A percentile compares a stretch with the other conserved stretches of the same genome.
These are phyloP conservation scores for Mesocricetus auratus DNA, from an alignment of 2,113 vertebrate species.

Conservation along the genomic window DNA sequence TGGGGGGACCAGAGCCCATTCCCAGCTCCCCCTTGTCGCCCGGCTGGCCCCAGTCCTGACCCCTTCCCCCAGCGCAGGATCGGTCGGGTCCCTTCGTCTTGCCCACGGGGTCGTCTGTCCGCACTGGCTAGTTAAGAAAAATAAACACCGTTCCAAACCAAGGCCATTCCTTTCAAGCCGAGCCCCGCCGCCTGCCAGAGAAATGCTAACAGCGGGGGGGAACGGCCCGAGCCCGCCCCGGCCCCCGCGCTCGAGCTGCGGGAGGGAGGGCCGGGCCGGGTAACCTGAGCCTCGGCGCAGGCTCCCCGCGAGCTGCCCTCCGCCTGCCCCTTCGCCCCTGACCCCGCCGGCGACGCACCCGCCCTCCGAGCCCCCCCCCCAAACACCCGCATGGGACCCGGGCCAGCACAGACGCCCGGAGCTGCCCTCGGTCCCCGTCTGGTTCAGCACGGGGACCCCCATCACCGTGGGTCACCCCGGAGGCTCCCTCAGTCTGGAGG, in stretches of 20 bases:
- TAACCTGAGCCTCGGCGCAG: constrained; percentile 85
- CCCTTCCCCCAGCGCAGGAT: constrained; percentile 30
- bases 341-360: constrained; percentile 84
- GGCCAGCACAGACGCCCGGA: background rate
- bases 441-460: background rate
- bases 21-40: constrained; percentile 69
- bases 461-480: background rate
- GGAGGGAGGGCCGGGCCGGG: constrained; percentile 73
- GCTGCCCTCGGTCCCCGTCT: background rate
- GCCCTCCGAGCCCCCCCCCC: constrained; percentile 76
- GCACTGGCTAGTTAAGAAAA: constrained; percentile 88
- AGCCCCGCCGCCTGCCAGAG: constrained; percentile 87
- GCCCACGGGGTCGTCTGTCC: constrained; percentile 84
- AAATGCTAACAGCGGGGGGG: constrained; percentile 85
- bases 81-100: constrained; percentile 44
- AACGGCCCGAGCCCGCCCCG: constrained; percentile 81
- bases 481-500: background rate
- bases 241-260: constrained; percentile 80
- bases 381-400: background rate
- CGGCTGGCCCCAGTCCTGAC: constrained; percentile 42
- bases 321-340: constrained; percentile 89
- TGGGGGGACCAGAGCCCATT: constrained; percentile 48
- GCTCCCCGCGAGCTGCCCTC: constrained; percentile 87
- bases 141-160: constrained; percentile 89
- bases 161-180: constrained; percentile 88